phyloP scores from a whole-genome alignment of 2,888 invertebrate species.

The Corythucha ciliata region DNA sequence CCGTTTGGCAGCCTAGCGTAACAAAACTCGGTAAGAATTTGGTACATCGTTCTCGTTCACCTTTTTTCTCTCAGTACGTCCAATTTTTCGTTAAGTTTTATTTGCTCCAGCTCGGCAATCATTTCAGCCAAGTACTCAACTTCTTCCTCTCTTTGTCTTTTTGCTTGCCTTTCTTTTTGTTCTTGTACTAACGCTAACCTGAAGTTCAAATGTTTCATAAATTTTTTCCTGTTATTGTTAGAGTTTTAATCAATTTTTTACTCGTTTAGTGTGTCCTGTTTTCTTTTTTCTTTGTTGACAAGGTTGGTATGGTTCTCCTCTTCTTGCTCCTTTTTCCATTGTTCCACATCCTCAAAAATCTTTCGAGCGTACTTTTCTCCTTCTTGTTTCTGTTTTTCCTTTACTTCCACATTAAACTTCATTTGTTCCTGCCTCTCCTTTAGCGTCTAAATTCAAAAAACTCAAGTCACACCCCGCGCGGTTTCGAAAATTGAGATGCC shows the following conservation, averaged over 20 bases:
- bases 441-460: slow-evolving; percentile 1
- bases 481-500: not conserved
- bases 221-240: slow-evolving; percentile 11
- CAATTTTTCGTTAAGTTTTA: slow-evolving; percentile 10
- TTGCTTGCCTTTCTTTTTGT: slow-evolving; percentile 7
- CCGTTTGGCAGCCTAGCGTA: slow-evolving; percentile 25
- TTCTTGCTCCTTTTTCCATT: slow-evolving; percentile 38
- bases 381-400: slow-evolving; percentile 33
- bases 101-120: slow-evolving; percentile 18
- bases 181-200: not conserved
- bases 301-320: slow-evolving; percentile 38
- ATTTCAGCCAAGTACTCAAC: slow-evolving; percentile 4
- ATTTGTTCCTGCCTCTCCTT: slow-evolving; percentile 31
- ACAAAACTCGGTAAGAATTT: not conserved
- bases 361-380: slow-evolving; percentile 33
- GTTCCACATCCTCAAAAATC: slow-evolving; percentile 40
- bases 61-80: slow-evolving; percentile 14
- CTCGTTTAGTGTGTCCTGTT: slow-evolving; percentile 38
- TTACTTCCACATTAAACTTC: slow-evolving; percentile 33
- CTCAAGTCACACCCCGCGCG: not conserved
- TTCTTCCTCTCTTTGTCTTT: slow-evolving; percentile 12
- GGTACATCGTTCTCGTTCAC: not conserved
- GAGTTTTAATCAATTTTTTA: not conserved
- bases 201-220: slow-evolving; percentile 3
- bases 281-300: slow-evolving; percentile 32